phyloP scores from a whole-genome alignment of 1,140 invertebrate species.

The Bombus superbus region DNA sequence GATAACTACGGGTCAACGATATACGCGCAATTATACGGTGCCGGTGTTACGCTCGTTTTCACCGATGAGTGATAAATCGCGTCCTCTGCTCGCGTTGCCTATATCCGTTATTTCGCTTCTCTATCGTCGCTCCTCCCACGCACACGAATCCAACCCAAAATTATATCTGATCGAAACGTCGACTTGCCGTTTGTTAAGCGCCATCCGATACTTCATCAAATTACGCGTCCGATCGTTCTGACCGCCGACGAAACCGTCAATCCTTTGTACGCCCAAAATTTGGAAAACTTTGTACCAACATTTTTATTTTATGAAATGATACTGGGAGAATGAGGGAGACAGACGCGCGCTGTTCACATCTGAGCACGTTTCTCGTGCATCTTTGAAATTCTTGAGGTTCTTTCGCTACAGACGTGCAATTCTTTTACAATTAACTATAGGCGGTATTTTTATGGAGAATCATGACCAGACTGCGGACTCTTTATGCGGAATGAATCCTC shows the following conservation, averaged over 20 bases:
- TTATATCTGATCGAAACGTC: conserved; percentile 50
- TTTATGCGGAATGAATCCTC: too few relatives aligned
- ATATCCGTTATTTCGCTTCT: background rate
- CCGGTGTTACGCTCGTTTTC: conserved; percentile 59
- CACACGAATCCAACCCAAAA: conserved; percentile 41
- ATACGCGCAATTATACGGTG: conserved; percentile 61
- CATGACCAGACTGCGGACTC: too few relatives aligned
- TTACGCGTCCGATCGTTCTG: background rate
- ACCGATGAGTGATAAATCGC: conserved; percentile 63
- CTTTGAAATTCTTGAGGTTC: too few relatives aligned
- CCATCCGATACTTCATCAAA: conserved; percentile 35
- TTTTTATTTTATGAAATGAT: too few relatives aligned
- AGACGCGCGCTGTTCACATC: too few relatives aligned
- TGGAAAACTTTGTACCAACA: background rate
- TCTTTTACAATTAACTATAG: too few relatives aligned
- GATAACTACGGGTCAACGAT: conserved; percentile 48
- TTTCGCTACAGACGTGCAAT: too few relatives aligned
- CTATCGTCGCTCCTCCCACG: too few relatives aligned
- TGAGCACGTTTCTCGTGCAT: too few relatives aligned
- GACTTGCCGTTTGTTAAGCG: conserved; percentile 61
- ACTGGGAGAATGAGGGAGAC: too few relatives aligned
- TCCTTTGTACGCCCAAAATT: background rate
- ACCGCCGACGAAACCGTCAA: background rate
- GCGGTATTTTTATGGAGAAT: too few relatives aligned
- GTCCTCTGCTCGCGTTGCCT: conserved; percentile 25